Evolutionary conservation across 2,797 vertebrate genomes (phyloP), one percentile per base, ranked within the genome.

Genomic region (Ibycter americanus): DNA sequence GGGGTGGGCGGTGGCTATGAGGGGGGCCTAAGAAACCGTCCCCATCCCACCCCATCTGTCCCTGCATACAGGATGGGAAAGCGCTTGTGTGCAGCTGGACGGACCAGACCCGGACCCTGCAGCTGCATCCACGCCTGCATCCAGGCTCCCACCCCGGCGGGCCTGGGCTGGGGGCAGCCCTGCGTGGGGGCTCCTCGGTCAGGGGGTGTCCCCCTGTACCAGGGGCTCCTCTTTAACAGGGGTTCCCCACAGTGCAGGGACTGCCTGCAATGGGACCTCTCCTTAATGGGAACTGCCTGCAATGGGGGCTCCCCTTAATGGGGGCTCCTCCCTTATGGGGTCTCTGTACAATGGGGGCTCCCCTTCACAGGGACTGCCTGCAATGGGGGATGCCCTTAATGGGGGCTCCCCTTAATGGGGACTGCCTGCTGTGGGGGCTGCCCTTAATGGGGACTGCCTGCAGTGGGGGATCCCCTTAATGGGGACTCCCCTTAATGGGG

Each of bases 71-170:
- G 9, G 32, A 10, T 2, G 58, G 47, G 20, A 71, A 76, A 31
- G 32, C 1, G 8, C 8, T 29, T 49, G 31, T 26, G 26, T 13
- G 54, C 1, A 5, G 6, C 4, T 12, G 4, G 34, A 4, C 1
- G 6, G 31, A n/a, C 5, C 52, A 15, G 54, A 23, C 4, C 26
- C 6, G 0, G 36, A 19, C 6, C 18, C 32, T 22, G 26, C 0
- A 11, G 29, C 22, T 29, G 3, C 51, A n/a, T 38, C 34, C 18
- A 4, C 7, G 11, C 9, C 56, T 34, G 25, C 36, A 27, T 76
- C 46, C 46, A n/a, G 40, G 56, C 11, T 21, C 40, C 29, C 3
- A 4, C 17, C n/a, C 49, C 7, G 2, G 44, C 5, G 36, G 46
- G 25, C 6, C 47, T 4, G 3, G 47, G 13, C 10, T 62, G 31